These are phyloP conservation scores for Lucifuga dentata DNA, from an alignment of 2,113 vertebrate genomes.

Conservation along the genomic window DNA sequence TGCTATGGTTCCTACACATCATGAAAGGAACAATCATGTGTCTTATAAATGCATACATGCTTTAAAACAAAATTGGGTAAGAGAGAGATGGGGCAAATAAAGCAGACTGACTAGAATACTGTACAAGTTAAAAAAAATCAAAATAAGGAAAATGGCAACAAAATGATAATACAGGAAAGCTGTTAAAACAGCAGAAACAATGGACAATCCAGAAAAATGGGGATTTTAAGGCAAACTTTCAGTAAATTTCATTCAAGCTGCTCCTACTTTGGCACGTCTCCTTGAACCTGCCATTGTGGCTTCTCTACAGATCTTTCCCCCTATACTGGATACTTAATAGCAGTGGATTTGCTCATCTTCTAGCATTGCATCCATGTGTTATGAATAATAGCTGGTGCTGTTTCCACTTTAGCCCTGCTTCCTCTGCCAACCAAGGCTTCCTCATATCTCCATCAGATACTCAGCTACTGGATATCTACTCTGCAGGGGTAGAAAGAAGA, in stretches of 20 bases:
- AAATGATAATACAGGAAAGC: too few relatives aligned
- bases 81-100: neutral
- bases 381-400: slow-evolving; percentile 38
- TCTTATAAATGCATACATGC: slow-evolving; percentile 31
- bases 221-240: neutral
- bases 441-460: slow-evolving; percentile 39
- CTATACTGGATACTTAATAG: slow-evolving; percentile 31
- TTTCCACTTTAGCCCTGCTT: slow-evolving; percentile 45
- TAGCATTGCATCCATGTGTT: slow-evolving; percentile 38
- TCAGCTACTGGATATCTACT: slow-evolving; percentile 51
- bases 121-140: too few relatives aligned
- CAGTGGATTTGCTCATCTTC: slow-evolving; percentile 32
- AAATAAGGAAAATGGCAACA: too few relatives aligned
- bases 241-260: slow-evolving; percentile 1
- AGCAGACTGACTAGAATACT: slow-evolving; percentile 5
- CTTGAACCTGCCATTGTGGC: slow-evolving; percentile 18
- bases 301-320: slow-evolving; percentile 5
- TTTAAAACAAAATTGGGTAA: slow-evolving; percentile 22
- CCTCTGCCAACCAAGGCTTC: slow-evolving; percentile 36
- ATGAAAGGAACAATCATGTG: slow-evolving; percentile 54
- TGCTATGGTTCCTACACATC: slow-evolving; percentile 41
- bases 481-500: slow-evolving; percentile 18
- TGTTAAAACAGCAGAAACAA: neutral
- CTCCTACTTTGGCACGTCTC: slow-evolving; percentile 23
- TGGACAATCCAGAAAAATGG: neutral